Evolutionary conservation across 2,888 invertebrate genomes (phyloP).

Genomic region (Temnothorax ravouxi): DNA sequence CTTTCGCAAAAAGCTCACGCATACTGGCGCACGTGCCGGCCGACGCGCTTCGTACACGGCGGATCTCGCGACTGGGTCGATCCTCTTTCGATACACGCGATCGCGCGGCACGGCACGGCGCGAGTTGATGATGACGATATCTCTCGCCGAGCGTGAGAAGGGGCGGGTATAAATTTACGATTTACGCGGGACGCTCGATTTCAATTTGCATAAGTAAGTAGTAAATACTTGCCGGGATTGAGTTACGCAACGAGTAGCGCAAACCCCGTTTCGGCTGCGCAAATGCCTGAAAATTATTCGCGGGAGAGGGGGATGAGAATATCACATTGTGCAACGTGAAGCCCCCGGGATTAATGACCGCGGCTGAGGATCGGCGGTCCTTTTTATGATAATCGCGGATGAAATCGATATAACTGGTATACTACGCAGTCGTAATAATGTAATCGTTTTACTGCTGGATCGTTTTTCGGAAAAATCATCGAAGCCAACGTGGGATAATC

Average conservation of each 20-base stretch:
- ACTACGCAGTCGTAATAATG: conserved; percentile 44
- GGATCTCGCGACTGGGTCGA: conserved; percentile 24
- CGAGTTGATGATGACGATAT: conserved; percentile 16
- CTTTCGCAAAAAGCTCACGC: conserved; percentile 56
- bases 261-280: conserved; percentile 23
- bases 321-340: conserved; percentile 31
- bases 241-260: conserved; percentile 52
- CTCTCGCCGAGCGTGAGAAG: conserved; percentile 40
- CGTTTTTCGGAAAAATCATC: conserved; percentile 52
- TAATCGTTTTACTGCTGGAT: conserved; percentile 54
- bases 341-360: conserved; percentile 42
- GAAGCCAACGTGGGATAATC: background rate
- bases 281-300: conserved; percentile 34
- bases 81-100: conserved; percentile 28
- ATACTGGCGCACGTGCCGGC: conserved; percentile 35
- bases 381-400: conserved; percentile 47
- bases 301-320: conserved; percentile 9
- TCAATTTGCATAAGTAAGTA: conserved; percentile 54
- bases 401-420: conserved; percentile 50
- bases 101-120: background rate
- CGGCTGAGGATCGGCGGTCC: conserved; percentile 20
- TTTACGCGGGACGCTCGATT: conserved; percentile 43
- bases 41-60: background rate
- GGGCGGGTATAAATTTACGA: conserved; percentile 41
- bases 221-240: conserved; percentile 33